Evolutionary conservation across 2,797 vertebrate genomes (phyloP).

Genomic region (Loriculus beryllinus): DNA sequence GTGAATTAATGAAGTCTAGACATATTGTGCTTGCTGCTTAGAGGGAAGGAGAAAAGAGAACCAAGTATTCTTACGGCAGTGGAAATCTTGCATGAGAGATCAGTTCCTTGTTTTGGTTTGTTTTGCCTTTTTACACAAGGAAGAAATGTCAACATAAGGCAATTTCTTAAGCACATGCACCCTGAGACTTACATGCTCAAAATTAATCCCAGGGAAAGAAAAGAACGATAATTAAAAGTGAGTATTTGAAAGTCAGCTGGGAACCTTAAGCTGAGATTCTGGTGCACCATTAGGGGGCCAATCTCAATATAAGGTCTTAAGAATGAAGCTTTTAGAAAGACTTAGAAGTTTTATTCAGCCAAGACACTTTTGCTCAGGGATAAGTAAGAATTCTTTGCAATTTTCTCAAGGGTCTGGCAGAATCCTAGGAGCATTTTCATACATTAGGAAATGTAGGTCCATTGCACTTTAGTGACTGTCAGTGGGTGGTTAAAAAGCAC

Average conservation of each 20-base stretch:
- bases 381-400: slow-evolving; percentile 55
- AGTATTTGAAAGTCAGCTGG: slow-evolving; percentile 34
- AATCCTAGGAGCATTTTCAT: slow-evolving; percentile 50
- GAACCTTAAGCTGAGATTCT: slow-evolving; percentile 28
- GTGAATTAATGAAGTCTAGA: background rate
- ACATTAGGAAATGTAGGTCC: slow-evolving; percentile 24
- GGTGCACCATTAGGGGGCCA: slow-evolving; percentile 23
- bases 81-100: background rate
- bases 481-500: slow-evolving; percentile 44
- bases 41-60: background rate
- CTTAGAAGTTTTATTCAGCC: background rate
- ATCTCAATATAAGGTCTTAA: slow-evolving; percentile 17
- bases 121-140: background rate
- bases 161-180: background rate
- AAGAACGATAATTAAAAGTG: slow-evolving; percentile 13
- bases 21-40: background rate
- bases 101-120: background rate
- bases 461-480: slow-evolving; percentile 18
- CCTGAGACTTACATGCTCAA: background rate
- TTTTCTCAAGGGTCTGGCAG: slow-evolving; percentile 48
- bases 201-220: slow-evolving; percentile 23
- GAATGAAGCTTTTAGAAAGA: slow-evolving; percentile 35
- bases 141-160: background rate
- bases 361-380: background rate
- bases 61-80: background rate